Percentiles rank a stretch among this genome's conserved stretches.
Conservation (phyloP, 2,797 vertebrate species). For the Anniella stebbinsi region DNA sequence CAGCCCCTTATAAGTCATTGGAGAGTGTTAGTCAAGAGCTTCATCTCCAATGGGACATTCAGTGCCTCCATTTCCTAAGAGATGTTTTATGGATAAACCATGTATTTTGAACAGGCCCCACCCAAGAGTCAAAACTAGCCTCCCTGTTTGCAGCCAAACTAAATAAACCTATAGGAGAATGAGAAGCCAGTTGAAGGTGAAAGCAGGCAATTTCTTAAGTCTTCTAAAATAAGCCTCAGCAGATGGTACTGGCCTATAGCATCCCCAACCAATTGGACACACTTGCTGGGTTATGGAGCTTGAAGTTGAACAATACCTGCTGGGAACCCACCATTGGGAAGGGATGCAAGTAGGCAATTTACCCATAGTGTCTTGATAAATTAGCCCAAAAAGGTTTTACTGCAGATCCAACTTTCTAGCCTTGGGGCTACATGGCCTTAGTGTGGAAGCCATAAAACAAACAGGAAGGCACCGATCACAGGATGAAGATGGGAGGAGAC, state of each 20-base stretch:
- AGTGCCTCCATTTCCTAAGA: background rate
- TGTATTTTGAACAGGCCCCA: background rate
- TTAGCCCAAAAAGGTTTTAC: background rate
- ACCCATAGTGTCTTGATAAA: slow-evolving; percentile 3
- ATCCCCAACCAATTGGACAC: background rate
- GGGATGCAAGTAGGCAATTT: background rate
- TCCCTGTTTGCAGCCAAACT: background rate
- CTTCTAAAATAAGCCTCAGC: background rate
- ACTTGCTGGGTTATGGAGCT: background rate
- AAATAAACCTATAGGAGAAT: background rate
- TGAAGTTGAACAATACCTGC: background rate
- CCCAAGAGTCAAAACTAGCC: background rate
- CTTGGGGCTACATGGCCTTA: background rate
- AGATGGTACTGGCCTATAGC: background rate
- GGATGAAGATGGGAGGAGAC: too few relatives aligned
- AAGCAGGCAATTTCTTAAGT: background rate
- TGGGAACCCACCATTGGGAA: background rate
- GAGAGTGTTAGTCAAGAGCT: background rate
- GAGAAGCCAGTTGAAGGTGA: background rate
- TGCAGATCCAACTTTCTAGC: background rate
- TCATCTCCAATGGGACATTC: background rate
- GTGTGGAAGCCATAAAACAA: background rate
- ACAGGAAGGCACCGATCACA: background rate
- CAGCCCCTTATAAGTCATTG: background rate
- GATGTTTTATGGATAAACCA: background rate